phyloP scores from a whole-genome alignment of 2,797 vertebrate genomes.

The Oceanodroma leucorhoa region DNA sequence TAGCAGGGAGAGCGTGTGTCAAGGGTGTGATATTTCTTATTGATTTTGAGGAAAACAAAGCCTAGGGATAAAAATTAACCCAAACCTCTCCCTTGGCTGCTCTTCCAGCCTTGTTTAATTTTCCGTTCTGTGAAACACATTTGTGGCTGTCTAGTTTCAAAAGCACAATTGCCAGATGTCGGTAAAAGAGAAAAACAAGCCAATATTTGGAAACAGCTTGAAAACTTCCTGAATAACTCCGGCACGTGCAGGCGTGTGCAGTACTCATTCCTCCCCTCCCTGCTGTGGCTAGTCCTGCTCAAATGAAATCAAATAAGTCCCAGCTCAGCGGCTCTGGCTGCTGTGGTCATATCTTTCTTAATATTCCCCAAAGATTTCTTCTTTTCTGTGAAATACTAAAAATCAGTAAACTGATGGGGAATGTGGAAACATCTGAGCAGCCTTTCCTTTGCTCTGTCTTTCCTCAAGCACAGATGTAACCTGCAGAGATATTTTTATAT shows the following conservation, averaged over 20 bases:
- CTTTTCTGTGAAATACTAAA: not conserved
- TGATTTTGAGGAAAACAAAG: not conserved
- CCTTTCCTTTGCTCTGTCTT: not conserved
- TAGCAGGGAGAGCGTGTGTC: not conserved
- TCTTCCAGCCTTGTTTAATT: not conserved
- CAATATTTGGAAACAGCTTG: not conserved
- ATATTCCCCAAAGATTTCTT: not conserved
- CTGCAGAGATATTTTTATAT: slow-evolving; percentile 28
- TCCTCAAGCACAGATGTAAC: not conserved
- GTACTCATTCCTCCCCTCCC: not conserved
- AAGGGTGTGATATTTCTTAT: not conserved
- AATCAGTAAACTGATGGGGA: not conserved
- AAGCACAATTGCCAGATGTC: rapidly evolving
- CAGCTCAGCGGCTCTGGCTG: not conserved
- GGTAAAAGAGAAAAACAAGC: not conserved
- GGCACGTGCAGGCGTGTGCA: not conserved
- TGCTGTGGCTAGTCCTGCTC: rapidly evolving
- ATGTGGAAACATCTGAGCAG: not conserved
- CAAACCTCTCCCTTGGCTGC: not conserved
- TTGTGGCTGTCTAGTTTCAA: not conserved
- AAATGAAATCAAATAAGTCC: not conserved
- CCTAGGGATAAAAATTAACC: not conserved
- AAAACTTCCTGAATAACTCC: not conserved
- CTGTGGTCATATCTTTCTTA: not conserved
- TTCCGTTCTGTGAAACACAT: rapidly evolving